These are phyloP conservation scores for Patiria miniata DNA, from an alignment of 35 echinoderm and acorn worm genomes.

Conservation along the genomic window DNA sequence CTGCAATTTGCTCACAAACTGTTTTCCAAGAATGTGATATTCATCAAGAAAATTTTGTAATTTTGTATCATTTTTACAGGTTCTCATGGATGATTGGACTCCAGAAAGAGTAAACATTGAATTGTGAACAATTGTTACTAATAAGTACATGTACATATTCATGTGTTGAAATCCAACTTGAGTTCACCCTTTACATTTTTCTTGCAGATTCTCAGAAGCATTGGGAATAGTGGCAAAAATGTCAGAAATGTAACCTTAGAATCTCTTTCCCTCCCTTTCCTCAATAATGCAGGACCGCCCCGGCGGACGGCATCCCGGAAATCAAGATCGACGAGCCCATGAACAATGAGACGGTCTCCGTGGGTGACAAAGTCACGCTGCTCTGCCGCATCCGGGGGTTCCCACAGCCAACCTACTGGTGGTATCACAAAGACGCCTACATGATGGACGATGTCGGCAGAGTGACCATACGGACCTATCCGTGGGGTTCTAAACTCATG, in stretches of 20 bases:
- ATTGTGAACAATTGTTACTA: no score
- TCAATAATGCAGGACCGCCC: constrained; percentile 53
- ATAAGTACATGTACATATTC: no score
- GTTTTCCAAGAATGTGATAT: no score
- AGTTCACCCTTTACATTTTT: no score
- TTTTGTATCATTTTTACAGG: no score
- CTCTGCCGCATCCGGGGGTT: constrained; percentile 78
- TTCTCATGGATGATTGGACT: no score
- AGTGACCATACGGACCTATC: constrained; percentile 61
- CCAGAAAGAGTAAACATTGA: no score
- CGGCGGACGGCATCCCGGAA: constrained; percentile 61
- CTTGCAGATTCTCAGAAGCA: no score
- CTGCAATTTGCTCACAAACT: no score
- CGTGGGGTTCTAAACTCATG: constrained; percentile 76
- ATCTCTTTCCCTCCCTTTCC: not conserved
- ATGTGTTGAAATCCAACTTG: no score
- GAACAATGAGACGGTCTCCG: constrained; percentile 77
- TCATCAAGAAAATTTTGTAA: no score
- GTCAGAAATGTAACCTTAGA: not conserved
- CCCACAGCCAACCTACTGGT: constrained; percentile 75
- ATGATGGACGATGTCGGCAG: constrained; percentile 59
- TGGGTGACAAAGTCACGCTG: constrained; percentile 70
- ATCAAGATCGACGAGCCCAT: constrained; percentile 65
- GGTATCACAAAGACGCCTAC: constrained; percentile 80
- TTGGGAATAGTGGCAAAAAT: no score